Percentiles rank a stretch among this genome's conserved stretches.
Conservation (phyloP, 2,113 vertebrate genomes). For the Epinephelus lanceolatus region DNA sequence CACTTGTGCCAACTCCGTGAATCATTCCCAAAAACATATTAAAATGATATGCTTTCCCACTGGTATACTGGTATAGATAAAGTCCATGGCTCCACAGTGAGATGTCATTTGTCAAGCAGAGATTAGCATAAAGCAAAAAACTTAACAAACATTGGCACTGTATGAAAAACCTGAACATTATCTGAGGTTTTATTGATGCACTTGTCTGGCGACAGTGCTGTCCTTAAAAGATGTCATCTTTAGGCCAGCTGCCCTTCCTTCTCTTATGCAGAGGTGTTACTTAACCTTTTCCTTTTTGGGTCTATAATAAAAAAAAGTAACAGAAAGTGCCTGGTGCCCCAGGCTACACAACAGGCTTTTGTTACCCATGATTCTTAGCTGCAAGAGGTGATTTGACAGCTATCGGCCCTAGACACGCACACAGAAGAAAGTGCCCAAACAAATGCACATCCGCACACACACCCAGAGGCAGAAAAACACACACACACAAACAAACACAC, state of each 20-base stretch:
- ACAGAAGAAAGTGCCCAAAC: constrained; percentile 23
- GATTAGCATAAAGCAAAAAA: too few species aligned
- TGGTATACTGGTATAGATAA: too few species aligned
- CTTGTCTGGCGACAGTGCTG: constrained; percentile 1
- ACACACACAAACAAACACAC: constrained; percentile 34
- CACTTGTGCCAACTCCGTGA: too few species aligned
- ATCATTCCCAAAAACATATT: too few species aligned
- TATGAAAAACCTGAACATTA: not conserved
- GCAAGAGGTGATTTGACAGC: constrained; percentile 60
- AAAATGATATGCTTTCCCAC: too few species aligned
- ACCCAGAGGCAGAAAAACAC: constrained; percentile 39
- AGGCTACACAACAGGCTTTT: constrained; percentile 63
- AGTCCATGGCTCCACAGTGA: too few species aligned
- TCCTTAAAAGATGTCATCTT: constrained; percentile 35
- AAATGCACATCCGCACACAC: constrained; percentile 45
- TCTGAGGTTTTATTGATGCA: not conserved
- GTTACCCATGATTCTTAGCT: constrained; percentile 59
- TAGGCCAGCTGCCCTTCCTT: constrained; percentile 23
- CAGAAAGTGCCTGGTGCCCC: constrained; percentile 35
- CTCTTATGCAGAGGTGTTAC: constrained; percentile 34
- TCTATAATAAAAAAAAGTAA: constrained; percentile 48
- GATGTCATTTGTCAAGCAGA: too few species aligned
- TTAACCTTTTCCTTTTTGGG: constrained; percentile 52
- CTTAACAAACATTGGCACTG: too few species aligned
- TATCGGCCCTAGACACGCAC: constrained; percentile 36